Evolutionary conservation across 2,797 vertebrate species (phyloP).

Genomic region (Siniperca undulata): DNA sequence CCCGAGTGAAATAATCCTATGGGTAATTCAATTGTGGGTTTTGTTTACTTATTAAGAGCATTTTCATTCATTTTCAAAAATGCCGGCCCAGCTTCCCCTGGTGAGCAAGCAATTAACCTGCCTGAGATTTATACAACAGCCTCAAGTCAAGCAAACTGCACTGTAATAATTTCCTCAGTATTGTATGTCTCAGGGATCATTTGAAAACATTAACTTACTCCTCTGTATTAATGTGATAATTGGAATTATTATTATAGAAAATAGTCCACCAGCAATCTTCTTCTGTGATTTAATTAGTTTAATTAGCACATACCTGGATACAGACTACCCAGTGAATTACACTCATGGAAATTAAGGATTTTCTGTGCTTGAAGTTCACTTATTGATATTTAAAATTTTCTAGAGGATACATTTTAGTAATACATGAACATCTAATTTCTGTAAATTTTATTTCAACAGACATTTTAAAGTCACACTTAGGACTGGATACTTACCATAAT

Average conservation of each 20-base stretch:
- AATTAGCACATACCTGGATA: conserved; percentile 24
- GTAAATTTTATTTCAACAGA: background rate
- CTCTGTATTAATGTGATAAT: conserved; percentile 35
- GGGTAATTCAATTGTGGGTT: conserved; percentile 51
- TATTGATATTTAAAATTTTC: background rate
- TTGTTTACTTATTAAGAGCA: conserved; percentile 59
- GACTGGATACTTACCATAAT: background rate
- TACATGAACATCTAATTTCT: background rate
- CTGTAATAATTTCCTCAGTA: conserved; percentile 17
- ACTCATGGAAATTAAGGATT: background rate
- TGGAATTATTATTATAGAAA: conserved; percentile 40
- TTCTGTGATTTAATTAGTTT: conserved; percentile 38
- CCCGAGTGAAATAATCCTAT: conserved; percentile 32
- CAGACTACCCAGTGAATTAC: background rate
- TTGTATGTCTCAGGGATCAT: conserved; percentile 21
- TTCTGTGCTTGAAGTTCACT: background rate
- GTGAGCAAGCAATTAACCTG: conserved; percentile 62
- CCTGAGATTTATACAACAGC: conserved; percentile 37
- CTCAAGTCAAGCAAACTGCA: conserved; percentile 35
- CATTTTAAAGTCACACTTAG: background rate
- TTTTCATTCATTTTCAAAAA: conserved; percentile 22
- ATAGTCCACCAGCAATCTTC: conserved; percentile 9
- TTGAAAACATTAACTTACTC: conserved; percentile 23
- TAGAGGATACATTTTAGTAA: background rate
- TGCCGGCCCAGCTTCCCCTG: background rate